A percentile compares a stretch with the other conserved stretches of the same genome.
These are phyloP conservation scores for Aphelocoma californica DNA, from an alignment of 2,797 vertebrate genomes.

Conservation along the genomic window DNA sequence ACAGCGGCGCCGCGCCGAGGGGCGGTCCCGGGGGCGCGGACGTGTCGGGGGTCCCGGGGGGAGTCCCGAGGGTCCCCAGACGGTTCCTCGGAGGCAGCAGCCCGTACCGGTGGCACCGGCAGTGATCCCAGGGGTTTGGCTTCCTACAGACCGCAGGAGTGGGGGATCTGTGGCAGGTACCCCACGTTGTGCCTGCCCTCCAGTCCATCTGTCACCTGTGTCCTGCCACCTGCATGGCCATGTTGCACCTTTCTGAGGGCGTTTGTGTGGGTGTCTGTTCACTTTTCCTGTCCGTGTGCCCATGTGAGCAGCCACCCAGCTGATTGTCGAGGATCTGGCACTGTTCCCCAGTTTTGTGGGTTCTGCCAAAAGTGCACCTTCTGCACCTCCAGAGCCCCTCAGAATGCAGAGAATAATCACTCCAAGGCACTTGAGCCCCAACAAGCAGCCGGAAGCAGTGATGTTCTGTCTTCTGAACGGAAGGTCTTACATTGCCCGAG, in stretches of 20 bases:
- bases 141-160: rapidly evolving
- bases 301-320: rapidly evolving
- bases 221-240: rapidly evolving
- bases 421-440: rapidly evolving
- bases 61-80: no score
- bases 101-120: rapidly evolving
- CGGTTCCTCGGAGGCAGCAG: neutral
- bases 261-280: rapidly evolving
- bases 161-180: neutral
- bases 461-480: neutral
- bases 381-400: neutral
- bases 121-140: rapidly evolving
- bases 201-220: rapidly evolving
- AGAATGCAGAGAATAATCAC: rapidly evolving
- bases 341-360: neutral
- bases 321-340: rapidly evolving
- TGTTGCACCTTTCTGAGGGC: neutral
- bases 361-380: neutral
- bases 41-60: neutral
- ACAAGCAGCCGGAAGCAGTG: neutral
- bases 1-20: neutral
- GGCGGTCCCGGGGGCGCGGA: neutral
- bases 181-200: rapidly evolving
- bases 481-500: neutral
- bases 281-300: rapidly evolving